Base-by-base conservation (phyloP, 92 coral and sea anemone genomes). In the Epizoanthus stellaris region DNA sequence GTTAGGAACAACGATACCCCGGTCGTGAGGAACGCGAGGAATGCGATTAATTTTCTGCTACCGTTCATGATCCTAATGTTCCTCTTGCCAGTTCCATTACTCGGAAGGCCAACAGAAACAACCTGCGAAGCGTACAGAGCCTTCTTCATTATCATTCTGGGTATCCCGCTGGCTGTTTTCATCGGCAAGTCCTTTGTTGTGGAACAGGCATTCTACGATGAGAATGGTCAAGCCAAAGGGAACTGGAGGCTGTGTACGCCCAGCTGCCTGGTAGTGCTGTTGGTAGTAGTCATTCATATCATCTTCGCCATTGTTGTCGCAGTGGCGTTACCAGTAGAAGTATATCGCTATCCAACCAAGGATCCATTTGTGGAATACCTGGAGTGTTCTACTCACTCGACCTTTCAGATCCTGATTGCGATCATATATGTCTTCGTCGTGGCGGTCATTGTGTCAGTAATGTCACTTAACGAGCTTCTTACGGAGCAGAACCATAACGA, bases 91-190 rank as follows among this genome's bases (percentile, higher is more conserved):
- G 82, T 97, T 12, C 99, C 98, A 1, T 90, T 97, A 16, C 93
- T 97, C 23, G 87, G 93, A 67, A 93, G 90, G 68, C 99, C 99
- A 12, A 97, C 91, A 56, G 91, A 81, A 17, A 56, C 91, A n/a
- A 91, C 97, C 9, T 97, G 99, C 49, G 99, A 95, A 52, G 98
- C 95, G 4, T 97, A 93, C 88, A 92, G 94, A 65, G 92, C 93
- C 21, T 91, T 94, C 82, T 97, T 94, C 91, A 85, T 93, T 30
- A 57, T 94, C 23, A 89, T 92, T 3, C 77, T 97, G 15, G 96
- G 99, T 13, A 79, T 93, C 10, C 99, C 99, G 36, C 77, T 97
- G 80, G 93, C 98, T 23, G 93, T 93, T 23, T 89, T 97, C 30
- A 93, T 97, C 57, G 87, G 94, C 25, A 90, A 88, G 65, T 85